phyloP scores from a whole-genome alignment of 2,113 vertebrate genomes.

The Phaethornis superciliosus region DNA sequence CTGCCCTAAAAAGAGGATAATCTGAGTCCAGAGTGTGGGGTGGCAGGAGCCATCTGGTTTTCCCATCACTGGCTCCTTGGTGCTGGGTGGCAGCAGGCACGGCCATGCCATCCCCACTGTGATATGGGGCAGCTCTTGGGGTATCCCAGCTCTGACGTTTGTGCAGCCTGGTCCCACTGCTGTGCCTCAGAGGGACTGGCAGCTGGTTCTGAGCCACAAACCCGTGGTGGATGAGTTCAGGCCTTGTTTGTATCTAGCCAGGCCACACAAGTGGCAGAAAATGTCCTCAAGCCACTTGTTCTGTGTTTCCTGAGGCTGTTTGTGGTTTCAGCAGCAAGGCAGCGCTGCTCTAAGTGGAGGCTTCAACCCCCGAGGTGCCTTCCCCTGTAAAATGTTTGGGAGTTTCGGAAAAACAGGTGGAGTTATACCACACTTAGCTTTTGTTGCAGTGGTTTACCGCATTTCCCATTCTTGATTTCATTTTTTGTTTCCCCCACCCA shows the following conservation, averaged over 20 bases:
- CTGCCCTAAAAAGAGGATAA: not conserved
- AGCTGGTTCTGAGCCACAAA: not conserved
- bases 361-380: not conserved
- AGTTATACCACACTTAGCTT: accelerated
- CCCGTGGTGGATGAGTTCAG: not conserved
- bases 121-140: accelerated
- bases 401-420: not conserved
- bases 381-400: not conserved
- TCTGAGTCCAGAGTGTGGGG: not conserved
- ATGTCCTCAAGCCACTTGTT: not conserved
- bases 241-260: not conserved
- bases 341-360: accelerated
- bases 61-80: accelerated
- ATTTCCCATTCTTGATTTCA: not conserved
- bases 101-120: accelerated
- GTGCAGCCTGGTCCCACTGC: not conserved
- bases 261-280: not conserved
- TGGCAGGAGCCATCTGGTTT: not conserved
- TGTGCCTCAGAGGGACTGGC: not conserved
- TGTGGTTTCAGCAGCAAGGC: not conserved
- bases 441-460: not conserved
- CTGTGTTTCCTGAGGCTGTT: not conserved
- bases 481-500: too few relatives aligned
- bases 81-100: not conserved
- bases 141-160: not conserved